Evolutionary conservation across 2,113 vertebrate genomes (phyloP), one percentile per base, ranked within the genome.

Genomic region (Carettochelys insculpta): DNA sequence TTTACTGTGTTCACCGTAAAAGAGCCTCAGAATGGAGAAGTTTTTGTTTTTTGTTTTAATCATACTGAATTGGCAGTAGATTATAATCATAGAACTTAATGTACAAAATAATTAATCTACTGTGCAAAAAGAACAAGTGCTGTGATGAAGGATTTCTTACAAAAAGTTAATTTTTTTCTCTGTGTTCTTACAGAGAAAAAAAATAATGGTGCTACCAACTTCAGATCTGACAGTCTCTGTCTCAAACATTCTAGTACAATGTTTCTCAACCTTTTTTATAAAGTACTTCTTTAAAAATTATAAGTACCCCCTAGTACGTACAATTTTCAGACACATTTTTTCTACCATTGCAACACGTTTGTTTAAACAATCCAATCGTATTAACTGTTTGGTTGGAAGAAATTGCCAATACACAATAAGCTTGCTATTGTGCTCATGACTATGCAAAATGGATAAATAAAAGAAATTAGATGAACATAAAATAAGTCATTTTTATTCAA

Each of bases 191-290:
- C 8, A 29, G 31, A 43, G 58, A n/a, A 25, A n/a, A 76, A 61
- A n/a, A n/a, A n/a, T n/a, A 77, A 17, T 1, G 27, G 6, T 24
- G 0, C 50, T 11, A 11, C 77, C 41, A n/a, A 8, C 1, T 51
- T 11, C 8, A 0, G 0, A 5, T 90, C 6, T 58, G 6, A 51
- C 27, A 83, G 11, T 22, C 43, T 0, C 0, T n/a, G 9, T 6
- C 19, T 6, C 50, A 3, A 0, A 8, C 71, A 53, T 12, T 87
- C 12, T 92, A n/a, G n/a, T n/a, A n/a, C n/a, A n/a, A n/a, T n/a
- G n/a, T n/a, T n/a, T n/a, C n/a, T n/a, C n/a, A n/a, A n/a, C n/a
- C n/a, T n/a, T n/a, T n/a, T n/a, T n/a, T n/a, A n/a, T n/a, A n/a
- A n/a, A n/a, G n/a, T n/a, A n/a, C n/a, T n/a, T n/a, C n/a, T n/a